Evolutionary conservation across 2,888 invertebrate species (phyloP).

Genomic region (Taenaris catops): DNA sequence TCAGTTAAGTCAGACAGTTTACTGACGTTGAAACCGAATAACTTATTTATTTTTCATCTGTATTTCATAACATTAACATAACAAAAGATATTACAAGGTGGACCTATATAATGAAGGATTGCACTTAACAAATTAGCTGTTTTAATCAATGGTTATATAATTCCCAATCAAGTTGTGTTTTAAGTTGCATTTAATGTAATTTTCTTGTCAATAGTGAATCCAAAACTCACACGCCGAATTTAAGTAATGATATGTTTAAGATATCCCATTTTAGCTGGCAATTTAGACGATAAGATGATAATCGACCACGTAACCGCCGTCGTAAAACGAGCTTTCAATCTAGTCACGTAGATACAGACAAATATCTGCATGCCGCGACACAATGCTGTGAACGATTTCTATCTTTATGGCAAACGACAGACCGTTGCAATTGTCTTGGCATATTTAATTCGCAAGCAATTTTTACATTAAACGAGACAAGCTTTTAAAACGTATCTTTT

Average conservation of each 20-base stretch:
- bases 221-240: too few species aligned
- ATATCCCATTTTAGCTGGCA: constrained; percentile 38
- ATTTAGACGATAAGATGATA: constrained; percentile 41
- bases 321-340: constrained; percentile 55
- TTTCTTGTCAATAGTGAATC: too few species aligned
- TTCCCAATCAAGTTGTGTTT: too few species aligned
- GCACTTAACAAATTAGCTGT: too few species aligned
- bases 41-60: too few species aligned
- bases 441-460: constrained; percentile 2
- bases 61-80: too few species aligned
- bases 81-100: neutral
- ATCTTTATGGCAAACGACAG: constrained; percentile 18
- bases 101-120: too few species aligned
- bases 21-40: too few species aligned
- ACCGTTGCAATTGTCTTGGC: constrained; percentile 11
- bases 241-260: constrained; percentile 6
- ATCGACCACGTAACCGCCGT: constrained; percentile 56
- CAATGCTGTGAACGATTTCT: constrained; percentile 17
- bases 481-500: constrained; percentile 11
- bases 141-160: too few species aligned
- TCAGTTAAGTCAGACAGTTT: too few species aligned
- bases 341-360: constrained; percentile 33
- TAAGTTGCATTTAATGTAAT: too few species aligned
- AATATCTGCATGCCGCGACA: constrained; percentile 25
- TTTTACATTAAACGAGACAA: constrained; percentile 5